Base-by-base conservation (phyloP, 1,140 invertebrate genomes). In the Nymphalis io region DNA sequence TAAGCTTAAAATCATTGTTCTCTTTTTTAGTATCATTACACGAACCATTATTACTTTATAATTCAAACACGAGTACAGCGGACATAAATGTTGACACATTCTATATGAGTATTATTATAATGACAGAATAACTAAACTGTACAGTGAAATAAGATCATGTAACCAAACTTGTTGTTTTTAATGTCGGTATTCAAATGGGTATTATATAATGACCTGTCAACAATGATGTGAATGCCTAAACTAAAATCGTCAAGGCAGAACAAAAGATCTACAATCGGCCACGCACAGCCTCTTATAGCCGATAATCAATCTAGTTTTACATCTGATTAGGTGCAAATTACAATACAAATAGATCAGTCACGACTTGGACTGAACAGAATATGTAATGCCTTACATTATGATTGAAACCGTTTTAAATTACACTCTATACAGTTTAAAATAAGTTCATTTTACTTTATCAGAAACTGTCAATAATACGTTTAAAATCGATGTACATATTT, bases 321-420 rank as follows among this genome's bases (percentile, higher is more conserved):
- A 87, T 89, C 80, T 83, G 81, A 91, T 89, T 89, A 89, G 83
- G 87, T 89, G 85, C 85, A 91, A 91, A 91, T 88, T 88, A 88
- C 84, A 88, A 83, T 88, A 89, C 84, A 89, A 86, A 89, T 88
- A 87, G 80, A 83, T 79, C 73, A 75, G 83, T 91, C 89, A 91
- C 89, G 89, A 89, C 64, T 79, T 55, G 11, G n/a, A 53, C 44
- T 33, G 51, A 42, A 39, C 48, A 60, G 44, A n/a, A 42, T 55
- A 55, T 63, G 60, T 66, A 64, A 69, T 53, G 33, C 40, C 44
- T 53, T 53, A 69, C 23, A 61, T 10, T 48, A 16, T 10, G n/a
- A 13, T 27, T 44, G 12, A 16, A 15, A 6, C 5, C n/a, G 53
- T 51, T 59, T 4, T 12, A 68, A 68, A 58, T 46, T 48, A 16